Evolutionary conservation across 1,140 invertebrate species (phyloP).

Genomic region (Drosophila varians): DNA sequence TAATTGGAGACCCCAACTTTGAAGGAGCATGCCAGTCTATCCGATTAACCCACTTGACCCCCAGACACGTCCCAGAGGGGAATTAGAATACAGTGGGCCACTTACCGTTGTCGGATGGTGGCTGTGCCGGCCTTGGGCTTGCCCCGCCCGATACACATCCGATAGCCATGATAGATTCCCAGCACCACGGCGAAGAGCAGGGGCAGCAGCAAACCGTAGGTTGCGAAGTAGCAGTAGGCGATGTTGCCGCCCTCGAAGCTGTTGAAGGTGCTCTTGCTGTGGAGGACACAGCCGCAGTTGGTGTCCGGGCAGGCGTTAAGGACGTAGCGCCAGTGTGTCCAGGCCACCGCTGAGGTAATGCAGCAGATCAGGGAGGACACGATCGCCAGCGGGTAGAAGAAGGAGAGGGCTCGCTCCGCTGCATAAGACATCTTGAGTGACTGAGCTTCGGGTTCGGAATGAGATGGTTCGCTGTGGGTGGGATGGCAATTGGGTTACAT

Average conservation of each 20-base stretch:
- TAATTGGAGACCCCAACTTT: slow-evolving; percentile 39
- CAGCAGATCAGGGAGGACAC: slow-evolving; percentile 85
- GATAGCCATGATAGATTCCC: slow-evolving; percentile 87
- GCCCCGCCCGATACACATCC: slow-evolving; percentile 86
- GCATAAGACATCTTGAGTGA: slow-evolving; percentile 62
- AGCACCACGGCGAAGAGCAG: slow-evolving; percentile 85
- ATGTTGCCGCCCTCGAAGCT: slow-evolving; percentile 88
- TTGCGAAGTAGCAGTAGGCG: slow-evolving; percentile 86
- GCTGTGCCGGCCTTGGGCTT: slow-evolving; percentile 85
- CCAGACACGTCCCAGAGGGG: slow-evolving; percentile 15
- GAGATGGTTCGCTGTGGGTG: slow-evolving; percentile 5
- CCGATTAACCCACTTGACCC: slow-evolving; percentile 71
- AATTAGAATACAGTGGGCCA: slow-evolving; percentile 36
- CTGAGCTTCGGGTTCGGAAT: background rate
- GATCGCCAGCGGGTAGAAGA: slow-evolving; percentile 85
- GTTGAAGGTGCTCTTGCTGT: slow-evolving; percentile 85
- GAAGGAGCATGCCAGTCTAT: slow-evolving; percentile 34
- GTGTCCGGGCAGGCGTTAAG: slow-evolving; percentile 87
- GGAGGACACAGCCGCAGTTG: slow-evolving; percentile 88
- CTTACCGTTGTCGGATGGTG: slow-evolving; percentile 85
- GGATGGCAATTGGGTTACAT: slow-evolving; percentile 8
- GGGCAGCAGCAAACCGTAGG: slow-evolving; percentile 86
- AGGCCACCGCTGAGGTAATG: slow-evolving; percentile 86
- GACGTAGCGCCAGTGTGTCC: slow-evolving; percentile 87
- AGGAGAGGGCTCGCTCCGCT: slow-evolving; percentile 85